Evolutionary conservation across 2,113 vertebrate genomes (phyloP), one percentile per base, ranked within the genome.

Genomic region (Hypomesus transpacificus): DNA sequence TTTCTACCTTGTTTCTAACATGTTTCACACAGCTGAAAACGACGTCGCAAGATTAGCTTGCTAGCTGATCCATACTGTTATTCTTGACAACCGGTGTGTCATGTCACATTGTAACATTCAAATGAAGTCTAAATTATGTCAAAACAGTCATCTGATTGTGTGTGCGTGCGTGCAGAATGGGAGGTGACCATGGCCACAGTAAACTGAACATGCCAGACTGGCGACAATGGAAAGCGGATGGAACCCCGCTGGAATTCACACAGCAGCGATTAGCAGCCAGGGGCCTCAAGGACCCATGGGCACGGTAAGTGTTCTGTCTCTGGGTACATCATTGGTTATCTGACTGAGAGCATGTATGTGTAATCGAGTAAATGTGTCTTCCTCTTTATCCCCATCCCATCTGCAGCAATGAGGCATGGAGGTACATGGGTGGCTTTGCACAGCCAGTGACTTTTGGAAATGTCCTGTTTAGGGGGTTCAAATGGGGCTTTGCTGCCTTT

Each of bases 321-420:
- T 4, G 18, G 4, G 8, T 3, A 17, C 13, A 21, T 28, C 20
- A 51, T 9, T 69, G 5, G 16, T 31, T 17, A 34, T 59, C 4
- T 18, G 3, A 6, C 7, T 34, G 4, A 7, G 24, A 31, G 58
- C 14, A 14, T 50, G 18, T 60, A 4, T 61, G 39, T 20, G 51
- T 21, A 50, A 4, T 59, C 14, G 20, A 22, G 52, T 65, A 7
- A 34, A 31, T 65, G 4, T 66, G 3, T 53, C 11, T 52, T 24
- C 22, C 8, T 18, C 60, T 54, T 20, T 5, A 54, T 62, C 34
- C 58, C 59, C 74, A 28, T 84, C 60, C 14, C 14, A 4, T 26
- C 60, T 28, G 81, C 73, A 99, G 97, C 70, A 99, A 98, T 52
- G 97, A 99, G 88, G 96, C 88, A 0, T 99, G 97, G 97, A 91